Base-by-base conservation (phyloP, 1,140 invertebrate genomes). In the Melipona quadrifasciata region DNA sequence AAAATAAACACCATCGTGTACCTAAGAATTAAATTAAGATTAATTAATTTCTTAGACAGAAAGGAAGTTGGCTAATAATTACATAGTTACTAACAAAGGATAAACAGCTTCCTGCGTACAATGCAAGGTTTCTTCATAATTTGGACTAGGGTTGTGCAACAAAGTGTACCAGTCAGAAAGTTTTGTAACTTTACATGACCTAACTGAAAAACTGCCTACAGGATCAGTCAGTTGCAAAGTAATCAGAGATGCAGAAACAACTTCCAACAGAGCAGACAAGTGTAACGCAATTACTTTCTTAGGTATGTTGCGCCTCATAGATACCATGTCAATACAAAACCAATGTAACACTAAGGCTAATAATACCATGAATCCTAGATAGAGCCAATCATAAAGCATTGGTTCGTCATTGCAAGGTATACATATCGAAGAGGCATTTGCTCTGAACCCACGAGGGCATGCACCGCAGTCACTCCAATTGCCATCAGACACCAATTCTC, bases 91-190 rank as follows among this genome's bases (percentile, higher is more conserved):
- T 97, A 96, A 99, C 97, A 99, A 95, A 76, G 99, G 99, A 95
- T 99, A 99, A 0, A 99, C 98, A 70, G 98, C 98, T 95, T 99
- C 99, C 92, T 99, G 98, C 1, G 99, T 99, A 94, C 99, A 99
- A 94, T 99, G 97, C 31, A 99, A 94, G 77, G 96, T 97, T 76
- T 97, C 95, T 88, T 98, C 97, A 95, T 99, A 99, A 93, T 99
- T 97, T 14, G 98, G 98, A 89, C 96, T 97, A 47, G 99, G 99
- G 95, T 99, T 99, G 87, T 99, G 97, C 34, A 99, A 95, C 81
- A 99, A 93, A 0, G 99, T 99, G 93, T 99, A 99, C 99, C 99
- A 99, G 94, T 99, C 99, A 1, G 98, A 97, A 11, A 99, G 94
- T 31, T 96, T 96, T 58, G 96, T 95, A 0, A 97, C 97, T 75